A percentile compares a stretch with the other conserved stretches of the same genome.
Evolutionary conservation across 2,113 vertebrate species (phyloP).

Genomic region (Chlorocebus sabaeus): DNA sequence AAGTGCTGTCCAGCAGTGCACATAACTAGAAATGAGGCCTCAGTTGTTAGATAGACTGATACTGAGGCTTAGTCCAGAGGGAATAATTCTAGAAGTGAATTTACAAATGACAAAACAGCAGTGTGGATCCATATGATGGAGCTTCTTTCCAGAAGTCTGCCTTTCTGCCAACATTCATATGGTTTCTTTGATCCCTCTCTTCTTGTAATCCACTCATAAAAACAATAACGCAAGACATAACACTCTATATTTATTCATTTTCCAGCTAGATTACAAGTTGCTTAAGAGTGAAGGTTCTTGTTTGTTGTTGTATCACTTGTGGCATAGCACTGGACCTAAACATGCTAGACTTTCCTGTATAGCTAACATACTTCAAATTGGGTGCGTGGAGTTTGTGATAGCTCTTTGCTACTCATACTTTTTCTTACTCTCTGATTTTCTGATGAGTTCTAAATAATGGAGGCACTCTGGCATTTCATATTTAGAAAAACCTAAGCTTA

Average conservation of each 20-base stretch:
- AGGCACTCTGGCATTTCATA: neutral
- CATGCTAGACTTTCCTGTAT: rapidly evolving
- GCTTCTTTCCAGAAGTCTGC: too few relatives aligned
- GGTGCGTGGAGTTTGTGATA: neutral
- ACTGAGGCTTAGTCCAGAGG: too few relatives aligned
- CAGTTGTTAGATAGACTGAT: too few relatives aligned
- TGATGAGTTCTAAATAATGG: neutral
- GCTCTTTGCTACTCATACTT: neutral
- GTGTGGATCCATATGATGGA: too few relatives aligned
- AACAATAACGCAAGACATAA: neutral
- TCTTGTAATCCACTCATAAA: neutral
- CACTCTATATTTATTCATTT: neutral
- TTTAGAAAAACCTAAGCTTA: neutral
- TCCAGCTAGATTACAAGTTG: neutral
- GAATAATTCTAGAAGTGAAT: too few relatives aligned
- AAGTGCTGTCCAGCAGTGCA: too few relatives aligned
- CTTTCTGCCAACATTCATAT: too few relatives aligned
- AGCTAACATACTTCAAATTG: neutral
- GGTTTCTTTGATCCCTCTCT: too few relatives aligned
- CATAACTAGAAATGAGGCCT: too few relatives aligned
- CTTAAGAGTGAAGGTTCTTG: neutral
- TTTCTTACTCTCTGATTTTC: neutral
- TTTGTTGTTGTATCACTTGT: neutral
- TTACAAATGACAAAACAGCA: too few relatives aligned
- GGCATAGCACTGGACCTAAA: neutral